Base-by-base conservation (phyloP, 2,888 invertebrate genomes). In the Callinectes sapidus region DNA sequence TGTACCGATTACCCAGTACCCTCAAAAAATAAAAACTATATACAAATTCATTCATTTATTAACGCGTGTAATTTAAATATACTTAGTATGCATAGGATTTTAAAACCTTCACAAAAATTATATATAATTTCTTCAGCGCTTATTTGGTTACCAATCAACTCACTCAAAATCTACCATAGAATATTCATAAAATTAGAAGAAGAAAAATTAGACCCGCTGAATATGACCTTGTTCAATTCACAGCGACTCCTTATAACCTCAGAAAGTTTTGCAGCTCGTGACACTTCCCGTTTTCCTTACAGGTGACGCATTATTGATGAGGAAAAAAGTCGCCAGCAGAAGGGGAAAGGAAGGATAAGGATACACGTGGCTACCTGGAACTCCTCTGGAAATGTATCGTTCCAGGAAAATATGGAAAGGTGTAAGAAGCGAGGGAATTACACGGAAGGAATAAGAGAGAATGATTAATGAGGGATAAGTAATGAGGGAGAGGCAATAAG, bases 381-480 rank as follows among this genome's bases (percentile, higher is more conserved):
- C 71, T n/a, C 28, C 13, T 23, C 71, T 71, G 71, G 71, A 71
- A 71, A 71, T 71, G 71, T 61, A 71, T 10, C 71, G 28, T 2
- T 28, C n/a, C n/a, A 71, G 71, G 18, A 71, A 71, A 71, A 71
- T 71, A 71, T 71, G 71, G 71, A 71, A 71, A 71, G 71, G 71
- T 28, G 71, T 71, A 71, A 71, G 71, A 71, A 28, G n/a, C 2
- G 66, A 89, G 61, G 61, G 61, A 66, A n/a, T 71, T 71, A 71
- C 71, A 71, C 16, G 55, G 89, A 66, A n/a, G 55, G 89, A 89
- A 55, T 55, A 23, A 55, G 55, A 61, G 61, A 28, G 81, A 81
- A 81, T 81, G 81, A 81, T 81, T 81, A 81, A 81, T 81, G 81
- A 81, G 81, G 35, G 81, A 81, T 81, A 81, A 81, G 81, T 81